Evolutionary conservation across 2,797 vertebrate species (phyloP).

Genomic region (Dermochelys coriacea): DNA sequence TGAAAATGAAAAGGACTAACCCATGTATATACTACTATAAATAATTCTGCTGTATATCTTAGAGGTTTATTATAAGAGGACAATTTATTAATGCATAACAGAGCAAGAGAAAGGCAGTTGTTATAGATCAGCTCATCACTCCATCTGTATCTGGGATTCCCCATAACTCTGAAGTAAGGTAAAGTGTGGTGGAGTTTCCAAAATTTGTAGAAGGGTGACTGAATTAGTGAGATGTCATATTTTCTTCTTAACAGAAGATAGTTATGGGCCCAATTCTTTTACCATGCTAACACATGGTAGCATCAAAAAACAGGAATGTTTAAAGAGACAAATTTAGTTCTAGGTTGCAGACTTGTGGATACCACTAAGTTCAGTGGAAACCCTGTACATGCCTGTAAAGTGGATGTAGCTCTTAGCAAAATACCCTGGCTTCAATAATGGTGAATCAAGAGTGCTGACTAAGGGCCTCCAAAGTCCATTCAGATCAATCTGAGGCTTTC

Average conservation of each 20-base stretch:
- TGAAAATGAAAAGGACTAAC: neutral
- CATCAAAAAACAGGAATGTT: neutral
- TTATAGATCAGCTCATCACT: neutral
- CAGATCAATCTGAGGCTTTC: slow-evolving; percentile 19
- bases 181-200: neutral
- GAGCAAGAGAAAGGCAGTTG: neutral
- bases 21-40: neutral
- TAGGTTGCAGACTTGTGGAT: neutral
- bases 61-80: neutral
- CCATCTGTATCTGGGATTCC: neutral
- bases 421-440: neutral
- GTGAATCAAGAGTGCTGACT: slow-evolving; percentile 51
- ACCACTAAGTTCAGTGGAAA: slow-evolving; percentile 37
- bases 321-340: neutral
- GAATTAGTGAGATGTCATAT: neutral
- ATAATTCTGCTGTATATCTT: neutral
- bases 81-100: neutral
- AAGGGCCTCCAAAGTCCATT: slow-evolving; percentile 53
- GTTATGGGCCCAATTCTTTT: neutral
- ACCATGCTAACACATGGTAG: neutral
- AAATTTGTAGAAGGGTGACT: neutral
- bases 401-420: neutral
- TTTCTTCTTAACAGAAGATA: accelerated
- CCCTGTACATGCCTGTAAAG: neutral
- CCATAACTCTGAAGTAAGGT: neutral